Evolutionary conservation across 2,888 invertebrate species (phyloP), one percentile per base, ranked within the genome.

Genomic region (Trilocha varians): DNA sequence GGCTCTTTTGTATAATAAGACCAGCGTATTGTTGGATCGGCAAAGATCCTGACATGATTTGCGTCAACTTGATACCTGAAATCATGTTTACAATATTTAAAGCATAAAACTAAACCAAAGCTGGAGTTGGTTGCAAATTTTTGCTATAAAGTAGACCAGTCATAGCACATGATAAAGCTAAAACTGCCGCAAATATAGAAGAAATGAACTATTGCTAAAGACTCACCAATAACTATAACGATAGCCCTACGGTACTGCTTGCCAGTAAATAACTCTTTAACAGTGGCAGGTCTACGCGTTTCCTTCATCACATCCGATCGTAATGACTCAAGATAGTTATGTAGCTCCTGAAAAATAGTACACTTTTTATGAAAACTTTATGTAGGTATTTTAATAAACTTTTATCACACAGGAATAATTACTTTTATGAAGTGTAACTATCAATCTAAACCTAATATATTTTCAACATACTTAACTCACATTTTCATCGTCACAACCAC

Each of bases 181-280:
- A n/a, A n/a, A n/a, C n/a, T n/a, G n/a, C n/a, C n/a, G n/a, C n/a
- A 40, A 33, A 15, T 16, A 17, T n/a, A 13, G 18, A 11, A 16
- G 3, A 3, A 2, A 9, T 3, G 14, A 2, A 35, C 17, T n/a
- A 6, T 25, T 2, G 34, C 18, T 6, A 13, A 15, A 9, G 16
- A 18, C 38, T 53, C 55, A 85, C 86, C 85, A 34, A 63, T 53
- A 38, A 70, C 62, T 34, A 83, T 70, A 14, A 76, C 51, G 9
- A 86, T 54, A 2, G 80, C 79, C 37, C 71, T 78, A 13, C 87
- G 65, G 43, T 88, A 88, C 16, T 78, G 85, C n/a, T 58, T 66
- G 0, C 86, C 86, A 4, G 68, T 69, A 41, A 88, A 74, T 1
- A 89, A 61, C 49, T 88, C 88, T 51, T 70, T 70, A 0, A 73